Percentiles rank a stretch among this genome's conserved stretches.
phyloP scores from a whole-genome alignment of 2,888 invertebrate genomes.

The Cheiracanthium punctorium region DNA sequence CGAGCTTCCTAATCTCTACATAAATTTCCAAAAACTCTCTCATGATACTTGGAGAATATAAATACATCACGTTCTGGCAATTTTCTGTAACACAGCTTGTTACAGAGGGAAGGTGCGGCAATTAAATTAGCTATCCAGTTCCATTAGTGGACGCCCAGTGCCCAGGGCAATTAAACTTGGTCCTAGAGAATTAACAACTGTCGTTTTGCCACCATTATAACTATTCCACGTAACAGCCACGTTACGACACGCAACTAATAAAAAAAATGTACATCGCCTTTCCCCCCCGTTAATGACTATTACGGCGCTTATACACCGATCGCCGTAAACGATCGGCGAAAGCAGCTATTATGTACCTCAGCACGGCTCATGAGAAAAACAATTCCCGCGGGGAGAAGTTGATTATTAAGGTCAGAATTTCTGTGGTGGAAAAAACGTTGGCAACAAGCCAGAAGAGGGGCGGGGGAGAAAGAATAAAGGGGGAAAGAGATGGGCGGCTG shows the following conservation, averaged over 20 bases:
- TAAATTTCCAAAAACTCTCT: not conserved
- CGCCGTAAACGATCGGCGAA: not conserved
- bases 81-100: not conserved
- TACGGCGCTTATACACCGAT: not conserved
- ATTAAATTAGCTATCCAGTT: not conserved
- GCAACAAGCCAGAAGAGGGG: not conserved
- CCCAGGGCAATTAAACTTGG: slow-evolving; percentile 7
- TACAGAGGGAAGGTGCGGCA: not conserved
- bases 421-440: slow-evolving; percentile 1
- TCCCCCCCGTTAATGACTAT: not conserved
- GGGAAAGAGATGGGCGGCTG: not conserved
- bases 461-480: too few species aligned
- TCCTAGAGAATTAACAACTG: not conserved
- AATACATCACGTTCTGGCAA: not conserved
- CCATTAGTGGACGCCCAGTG: not conserved
- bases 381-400: not conserved
- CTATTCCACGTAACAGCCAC: not conserved
- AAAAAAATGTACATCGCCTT: not conserved
- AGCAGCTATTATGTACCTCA: slow-evolving; percentile 5
- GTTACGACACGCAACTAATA: not conserved
- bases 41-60: not conserved
- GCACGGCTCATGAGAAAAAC: slow-evolving; percentile 2
- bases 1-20: not conserved
- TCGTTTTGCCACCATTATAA: not conserved
- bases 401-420: slow-evolving; percentile 9